Base-by-base conservation (phyloP, 1,140 invertebrate species). In the Pseudachorutes palmiensis region DNA sequence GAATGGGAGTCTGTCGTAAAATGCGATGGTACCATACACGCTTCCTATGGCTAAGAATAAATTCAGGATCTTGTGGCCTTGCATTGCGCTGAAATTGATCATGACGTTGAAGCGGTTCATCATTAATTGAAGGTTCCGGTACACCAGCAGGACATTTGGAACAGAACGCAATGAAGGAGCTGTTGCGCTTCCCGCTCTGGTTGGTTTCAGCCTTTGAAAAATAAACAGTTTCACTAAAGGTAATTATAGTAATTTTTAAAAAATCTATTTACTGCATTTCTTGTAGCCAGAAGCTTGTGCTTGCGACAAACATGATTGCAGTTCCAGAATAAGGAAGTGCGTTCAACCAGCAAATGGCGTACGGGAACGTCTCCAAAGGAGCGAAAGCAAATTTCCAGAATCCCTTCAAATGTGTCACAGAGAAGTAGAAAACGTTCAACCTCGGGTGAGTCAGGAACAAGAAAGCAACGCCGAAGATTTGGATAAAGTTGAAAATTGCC, bases 201-300 rank as follows among this genome's bases (percentile, higher is more conserved):
- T 45, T 45, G 36, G 19, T 45, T 45, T 45, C 19, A 45, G 19
- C 36, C 36, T 45, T 45, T 12, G 19, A 45, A 12, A 45, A 45
- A 45, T 45, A 45, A 45, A 45, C 19, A 45, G 19, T 45, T 12
- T 12, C n/a, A n/a, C n/a, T n/a, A n/a, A n/a, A n/a, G n/a, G n/a
- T n/a, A n/a, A n/a, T n/a, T n/a, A n/a, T n/a, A n/a, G n/a, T n/a
- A n/a, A n/a, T n/a, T n/a, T n/a, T n/a, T n/a, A n/a, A n/a, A n/a
- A n/a, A n/a, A n/a, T n/a, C n/a, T n/a, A n/a, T n/a, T 45, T 45
- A 45, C 36, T 45, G 36, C 36, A 45, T 45, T 45, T 45, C 36
- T 45, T 45, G 36, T 45, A 45, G 36, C 36, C 36, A 45, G 36
- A 45, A 45, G 36, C 36, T 45, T 19, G 36, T 45, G 19, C 36